Evolutionary conservation across 2,888 invertebrate species (phyloP), one percentile per base, ranked within the genome.

Genomic region (Elmis aenea): DNA sequence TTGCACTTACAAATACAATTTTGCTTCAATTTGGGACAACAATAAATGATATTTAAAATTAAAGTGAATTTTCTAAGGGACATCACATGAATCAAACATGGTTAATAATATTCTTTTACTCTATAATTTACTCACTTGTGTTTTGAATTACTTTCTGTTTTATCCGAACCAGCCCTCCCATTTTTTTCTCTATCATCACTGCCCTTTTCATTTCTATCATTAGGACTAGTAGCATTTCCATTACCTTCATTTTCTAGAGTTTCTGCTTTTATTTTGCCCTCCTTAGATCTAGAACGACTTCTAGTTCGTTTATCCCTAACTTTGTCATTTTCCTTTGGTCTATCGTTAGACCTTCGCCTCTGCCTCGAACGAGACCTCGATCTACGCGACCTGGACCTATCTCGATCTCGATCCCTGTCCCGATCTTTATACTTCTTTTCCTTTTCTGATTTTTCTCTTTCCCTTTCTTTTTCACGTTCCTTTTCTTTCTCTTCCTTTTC

Each of bases 401-500:
- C 57, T 42, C 11, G 58, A 58, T 38, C 59, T 29, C 62, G 46
- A 15, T 54, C 52, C 27, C 67, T 63, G 67, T 65, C 62, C 55
- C 63, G 52, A 69, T 71, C 52, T 68, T 68, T 58, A 64, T 71
- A 62, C 57, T 61, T 74, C 68, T 51, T 71, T 63, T 58, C 70
- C 64, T 62, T 62, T 22, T 66, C 59, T 8, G 61, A 51, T 50
- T 51, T 62, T 48, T 53, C 70, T 66, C 42, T 51, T 42, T 58
- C 69, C 61, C 59, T 55, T 21, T 64, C 69, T 34, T 68, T 67
- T 26, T 72, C 71, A 2, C 69, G 62, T 21, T 72, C 72, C 34
- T 69, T 68, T 31, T 42, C 57, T 73, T 79, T 79, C 40, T 85
- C 85, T 63, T 85, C 84, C 48, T 85, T 87, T 64, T 86, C 86